phyloP scores from a whole-genome alignment of 2,113 vertebrate genomes.

The Pygoscelis antarcticus region DNA sequence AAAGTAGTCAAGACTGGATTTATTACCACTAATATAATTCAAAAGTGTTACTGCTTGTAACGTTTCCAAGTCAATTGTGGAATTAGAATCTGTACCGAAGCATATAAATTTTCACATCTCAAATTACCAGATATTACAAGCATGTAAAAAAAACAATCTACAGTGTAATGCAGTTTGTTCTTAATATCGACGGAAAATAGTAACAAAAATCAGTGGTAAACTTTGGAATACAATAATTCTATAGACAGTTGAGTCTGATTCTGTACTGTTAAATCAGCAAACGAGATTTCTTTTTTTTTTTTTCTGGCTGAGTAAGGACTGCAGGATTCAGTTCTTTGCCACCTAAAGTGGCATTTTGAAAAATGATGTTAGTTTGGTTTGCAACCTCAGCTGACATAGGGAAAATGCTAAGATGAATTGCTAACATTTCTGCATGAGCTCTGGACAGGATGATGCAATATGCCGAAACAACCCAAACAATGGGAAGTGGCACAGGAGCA shows the following conservation, averaged over 20 bases:
- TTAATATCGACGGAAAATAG: not conserved
- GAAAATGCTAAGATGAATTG: conserved; percentile 46
- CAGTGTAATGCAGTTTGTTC: not conserved
- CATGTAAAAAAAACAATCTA: not conserved
- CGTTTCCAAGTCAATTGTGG: not conserved
- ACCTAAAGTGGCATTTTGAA: conserved; percentile 57
- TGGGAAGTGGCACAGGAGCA: not conserved
- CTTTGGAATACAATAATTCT: not conserved
- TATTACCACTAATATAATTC: not conserved
- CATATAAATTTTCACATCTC: not conserved
- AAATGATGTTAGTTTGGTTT: conserved; percentile 26
- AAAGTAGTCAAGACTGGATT: not conserved
- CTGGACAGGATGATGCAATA: conserved; percentile 24
- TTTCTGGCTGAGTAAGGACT: not conserved
- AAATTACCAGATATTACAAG: not conserved
- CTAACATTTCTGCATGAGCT: conserved; percentile 45
- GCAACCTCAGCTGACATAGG: conserved; percentile 2
- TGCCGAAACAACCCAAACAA: not conserved
- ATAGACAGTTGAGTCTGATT: not conserved
- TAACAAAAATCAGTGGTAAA: not conserved
- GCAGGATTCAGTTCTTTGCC: conserved; percentile 2
- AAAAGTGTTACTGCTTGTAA: not conserved
- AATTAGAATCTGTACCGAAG: not conserved
- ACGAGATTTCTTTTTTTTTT: not conserved
- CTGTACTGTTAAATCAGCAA: not conserved